Percentiles rank a stretch among this genome's conserved stretches.
These are phyloP conservation scores for Mythimna loreyi DNA, from an alignment of 2,888 invertebrate genomes.

Conservation along the genomic window DNA sequence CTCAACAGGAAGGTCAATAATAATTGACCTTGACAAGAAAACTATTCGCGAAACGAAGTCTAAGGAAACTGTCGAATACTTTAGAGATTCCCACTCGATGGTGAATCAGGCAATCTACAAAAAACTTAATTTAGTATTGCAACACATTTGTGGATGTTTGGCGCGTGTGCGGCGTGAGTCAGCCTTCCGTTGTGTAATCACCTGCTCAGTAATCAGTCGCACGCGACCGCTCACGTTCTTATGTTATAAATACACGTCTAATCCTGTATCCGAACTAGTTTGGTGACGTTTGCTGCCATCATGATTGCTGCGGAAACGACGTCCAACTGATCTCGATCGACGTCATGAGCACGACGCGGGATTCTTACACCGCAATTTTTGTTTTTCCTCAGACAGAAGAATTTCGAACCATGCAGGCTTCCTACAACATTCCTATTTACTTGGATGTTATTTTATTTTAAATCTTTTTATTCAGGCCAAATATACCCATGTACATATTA, in stretches of 20 bases:
- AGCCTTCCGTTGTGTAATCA: slow-evolving; percentile 44
- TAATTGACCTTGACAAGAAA: slow-evolving; percentile 19
- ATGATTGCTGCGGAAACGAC: background rate
- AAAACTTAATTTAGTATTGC: slow-evolving; percentile 45
- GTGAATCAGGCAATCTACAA: slow-evolving; percentile 36
- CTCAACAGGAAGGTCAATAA: slow-evolving; percentile 2
- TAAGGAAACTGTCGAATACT: slow-evolving; percentile 3
- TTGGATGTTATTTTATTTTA: no score
- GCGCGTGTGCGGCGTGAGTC: slow-evolving; percentile 38
- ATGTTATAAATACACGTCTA: background rate
- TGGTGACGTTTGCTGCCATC: slow-evolving; percentile 4
- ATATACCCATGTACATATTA: no score
- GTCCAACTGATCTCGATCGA: background rate
- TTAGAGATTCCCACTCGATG: slow-evolving; percentile 14
- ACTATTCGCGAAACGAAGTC: slow-evolving; percentile 28
- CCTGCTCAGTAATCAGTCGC: background rate
- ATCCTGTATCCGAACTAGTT: slow-evolving; percentile 9
- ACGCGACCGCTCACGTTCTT: slow-evolving; percentile 30
- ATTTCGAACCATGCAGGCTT: background rate
- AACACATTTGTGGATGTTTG: slow-evolving; percentile 26
- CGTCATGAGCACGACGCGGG: slow-evolving; percentile 32
- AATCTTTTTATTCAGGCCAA: no score
- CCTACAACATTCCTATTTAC: background rate
- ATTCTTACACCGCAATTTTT: slow-evolving; percentile 17
- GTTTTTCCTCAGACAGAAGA: slow-evolving; percentile 32